These are phyloP conservation scores for Rhegmatorhina hoffmannsi DNA, from an alignment of 2,113 vertebrate genomes.

Conservation along the genomic window DNA sequence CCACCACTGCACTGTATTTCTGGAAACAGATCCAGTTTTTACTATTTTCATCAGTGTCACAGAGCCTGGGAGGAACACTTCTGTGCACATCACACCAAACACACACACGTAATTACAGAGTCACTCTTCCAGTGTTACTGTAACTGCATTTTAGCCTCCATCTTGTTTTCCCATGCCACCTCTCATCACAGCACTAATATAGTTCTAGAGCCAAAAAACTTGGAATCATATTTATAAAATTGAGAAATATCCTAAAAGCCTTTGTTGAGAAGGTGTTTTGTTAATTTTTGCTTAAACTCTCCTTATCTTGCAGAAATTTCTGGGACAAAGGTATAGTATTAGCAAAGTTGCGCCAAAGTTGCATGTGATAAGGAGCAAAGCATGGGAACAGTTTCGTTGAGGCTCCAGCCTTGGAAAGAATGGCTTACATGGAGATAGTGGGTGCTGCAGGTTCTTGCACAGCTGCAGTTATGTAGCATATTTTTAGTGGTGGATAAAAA, in stretches of 20 bases:
- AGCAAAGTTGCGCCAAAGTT: not conserved
- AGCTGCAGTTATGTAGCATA: not conserved
- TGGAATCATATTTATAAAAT: not conserved
- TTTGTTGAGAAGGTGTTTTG: not conserved
- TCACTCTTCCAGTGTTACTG: not conserved
- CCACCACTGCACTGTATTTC: not conserved
- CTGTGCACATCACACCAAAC: not conserved
- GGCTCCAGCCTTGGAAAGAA: not conserved
- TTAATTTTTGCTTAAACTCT: not conserved
- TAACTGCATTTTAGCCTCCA: not conserved
- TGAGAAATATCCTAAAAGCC: not conserved
- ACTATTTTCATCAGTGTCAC: not conserved
- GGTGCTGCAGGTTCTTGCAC: not conserved
- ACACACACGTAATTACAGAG: rapidly evolving
- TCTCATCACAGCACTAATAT: not conserved
- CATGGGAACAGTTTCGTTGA: not conserved
- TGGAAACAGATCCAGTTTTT: not conserved
- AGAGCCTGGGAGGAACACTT: not conserved
- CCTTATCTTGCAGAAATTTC: not conserved
- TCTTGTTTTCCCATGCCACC: not conserved
- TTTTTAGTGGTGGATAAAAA: not conserved
- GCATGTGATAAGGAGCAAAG: not conserved
- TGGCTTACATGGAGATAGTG: rapidly evolving
- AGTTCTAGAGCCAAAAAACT: not conserved
- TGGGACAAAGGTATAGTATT: not conserved